Base-by-base conservation (phyloP, 2,113 vertebrate species). In the Ia io region DNA sequence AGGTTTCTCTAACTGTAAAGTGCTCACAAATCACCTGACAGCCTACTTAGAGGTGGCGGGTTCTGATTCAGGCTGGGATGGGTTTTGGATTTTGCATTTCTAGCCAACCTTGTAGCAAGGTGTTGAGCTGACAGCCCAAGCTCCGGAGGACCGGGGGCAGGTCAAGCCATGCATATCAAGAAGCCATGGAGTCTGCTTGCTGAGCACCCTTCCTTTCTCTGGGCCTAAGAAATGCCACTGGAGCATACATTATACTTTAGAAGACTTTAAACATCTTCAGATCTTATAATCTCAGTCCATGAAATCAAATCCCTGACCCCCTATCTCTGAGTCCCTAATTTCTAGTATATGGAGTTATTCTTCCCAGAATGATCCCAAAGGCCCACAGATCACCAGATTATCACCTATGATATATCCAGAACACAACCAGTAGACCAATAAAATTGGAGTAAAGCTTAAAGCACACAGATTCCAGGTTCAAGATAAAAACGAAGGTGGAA, bases 171-270 rank as follows among this genome's bases (percentile, higher is more conserved):
- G 2, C 10, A 10, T 7, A 3, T 49, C 32, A 71, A 44, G 3
- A 42, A 53, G 30, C 4, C 3, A 37, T 16, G 2, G 2, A 14
- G 22, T 30, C 5, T 73, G 16, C 5, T 2, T 16, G 2, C 3
- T 77, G 10, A 40, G 14, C 2, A 14, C 20, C 6, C 14, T 13
- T 73, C 63, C 3, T 2, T 56, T 30, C 16, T 44, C n/a, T 3
- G 51, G 49, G 53, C 3, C 12, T 12, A 78, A 44, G 22, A 90
- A 12, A 28, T 12, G 76, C 11, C 2, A 49, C 2, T 1, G 47
- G 8, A 53, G 9, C 9, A 42, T 23, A 32, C 0, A 1, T 6
- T n/a, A 6, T 18, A 28, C 11, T n/a, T n/a, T 23, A 49, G 25
- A 14, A 59, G 8, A 73, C 10, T 20, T 7, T 22, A 17, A 17